These are phyloP conservation scores for Caenorhabditis becei DNA, from an alignment of 2,888 invertebrate species.

Conservation along the genomic window DNA sequence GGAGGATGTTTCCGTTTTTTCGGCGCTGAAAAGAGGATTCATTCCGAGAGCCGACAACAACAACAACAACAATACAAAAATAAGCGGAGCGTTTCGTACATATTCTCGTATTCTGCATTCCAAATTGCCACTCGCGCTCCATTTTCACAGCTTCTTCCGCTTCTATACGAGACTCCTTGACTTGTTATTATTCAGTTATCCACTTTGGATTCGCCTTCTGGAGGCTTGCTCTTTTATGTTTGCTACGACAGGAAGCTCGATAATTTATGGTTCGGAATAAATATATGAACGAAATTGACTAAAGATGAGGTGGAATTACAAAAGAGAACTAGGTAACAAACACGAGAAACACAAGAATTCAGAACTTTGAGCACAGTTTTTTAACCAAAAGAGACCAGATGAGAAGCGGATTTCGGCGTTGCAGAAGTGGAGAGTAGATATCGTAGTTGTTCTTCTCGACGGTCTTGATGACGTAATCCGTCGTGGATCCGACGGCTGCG, in stretches of 20 bases:
- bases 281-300: too few relatives aligned
- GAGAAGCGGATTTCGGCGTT: conserved; percentile 65
- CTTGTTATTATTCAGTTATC: conserved; percentile 54
- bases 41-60: conserved; percentile 1
- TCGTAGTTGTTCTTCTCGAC: conserved; percentile 66
- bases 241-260: conserved; percentile 8
- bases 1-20: conserved; percentile 23
- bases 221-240: not conserved
- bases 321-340: not conserved
- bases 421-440: conserved; percentile 67
- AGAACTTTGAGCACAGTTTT: conserved; percentile 49
- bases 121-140: conserved; percentile 28
- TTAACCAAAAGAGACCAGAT: conserved; percentile 50
- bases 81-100: conserved; percentile 20
- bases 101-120: conserved; percentile 44
- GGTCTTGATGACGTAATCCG: conserved; percentile 71
- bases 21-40: not conserved
- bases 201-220: not conserved
- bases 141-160: not conserved
- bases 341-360: conserved; percentile 1
- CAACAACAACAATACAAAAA: conserved; percentile 51
- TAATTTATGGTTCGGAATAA: too few relatives aligned
- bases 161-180: conserved; percentile 40
- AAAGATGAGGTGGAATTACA: too few relatives aligned
- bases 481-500: conserved; percentile 66